Evolutionary conservation across 2,797 vertebrate species (phyloP).

Genomic region (Poeciliopsis turneri): DNA sequence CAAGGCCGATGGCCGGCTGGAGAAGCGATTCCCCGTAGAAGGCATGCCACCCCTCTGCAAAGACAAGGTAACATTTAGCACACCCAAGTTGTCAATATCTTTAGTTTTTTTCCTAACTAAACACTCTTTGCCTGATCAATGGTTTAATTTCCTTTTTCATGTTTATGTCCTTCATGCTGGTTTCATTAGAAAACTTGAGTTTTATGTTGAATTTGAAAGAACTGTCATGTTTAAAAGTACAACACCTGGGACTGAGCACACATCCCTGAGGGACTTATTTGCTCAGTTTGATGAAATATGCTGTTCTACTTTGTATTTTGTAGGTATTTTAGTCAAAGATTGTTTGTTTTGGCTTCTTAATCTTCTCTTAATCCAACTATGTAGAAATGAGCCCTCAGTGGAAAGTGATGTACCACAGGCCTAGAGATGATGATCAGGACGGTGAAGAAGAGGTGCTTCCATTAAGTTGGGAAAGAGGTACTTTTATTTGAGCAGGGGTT

Average conservation of each 20-base stretch:
- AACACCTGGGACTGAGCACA: neutral
- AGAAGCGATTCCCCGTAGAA: constrained; percentile 57
- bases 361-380: neutral
- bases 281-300: neutral
- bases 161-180: neutral
- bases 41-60: constrained; percentile 50
- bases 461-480: constrained; percentile 71
- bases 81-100: neutral
- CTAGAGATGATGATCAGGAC: constrained; percentile 61
- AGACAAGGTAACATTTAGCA: constrained; percentile 62
- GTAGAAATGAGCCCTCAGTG: constrained; percentile 64
- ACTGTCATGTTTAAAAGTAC: neutral
- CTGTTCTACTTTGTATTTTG: neutral
- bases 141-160: neutral
- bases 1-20: constrained; percentile 59
- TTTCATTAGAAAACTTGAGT: neutral
- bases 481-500: neutral
- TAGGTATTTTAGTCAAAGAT: no score
- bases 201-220: neutral
- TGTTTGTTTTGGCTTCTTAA: neutral
- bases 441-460: constrained; percentile 49
- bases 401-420: constrained; percentile 63
- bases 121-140: neutral
- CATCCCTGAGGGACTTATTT: neutral
- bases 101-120: neutral